Evolutionary conservation across 2,888 invertebrate genomes (phyloP), one percentile per base, ranked within the genome.

Genomic region (Altica lythri): DNA sequence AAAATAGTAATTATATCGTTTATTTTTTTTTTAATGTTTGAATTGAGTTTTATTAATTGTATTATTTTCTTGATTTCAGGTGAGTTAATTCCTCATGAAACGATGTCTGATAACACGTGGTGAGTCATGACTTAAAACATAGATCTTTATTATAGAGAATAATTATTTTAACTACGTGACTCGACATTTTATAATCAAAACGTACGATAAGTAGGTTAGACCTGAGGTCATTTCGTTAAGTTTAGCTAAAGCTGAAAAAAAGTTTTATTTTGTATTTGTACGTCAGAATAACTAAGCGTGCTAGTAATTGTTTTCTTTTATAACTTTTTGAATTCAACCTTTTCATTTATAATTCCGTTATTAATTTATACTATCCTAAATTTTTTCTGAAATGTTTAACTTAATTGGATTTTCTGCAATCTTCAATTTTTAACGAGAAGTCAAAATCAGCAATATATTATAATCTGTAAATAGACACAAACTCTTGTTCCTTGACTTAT

Each of bases 31-130:
- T 29, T 10, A 9, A 10, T 2, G 29, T 29, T 29, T n/a, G n/a
- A n/a, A n/a, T n/a, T n/a, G n/a, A 29, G 29, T 10, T 10, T 9
- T 12, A 40, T 40, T 55, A 37, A 55, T 43, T 51, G 4, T 22
- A 34, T 38, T 34, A 30, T 50, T 46, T 46, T 54, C 45, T 49
- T 29, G 38, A 32, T 54, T 55, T 19, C 51, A 55, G 55, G 55
- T 55, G 47, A 55, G 55, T 37, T 37, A 30, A 38, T 25, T 27
- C 38, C 30, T 44, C 22, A 27, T 22, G 18, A 29, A n/a, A 25
- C 45, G 42, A 55, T 50, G 42, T 18, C 40, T 40, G 22, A 44
- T 40, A 16, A 48, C 40, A 27, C 46, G 29, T 34, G 55, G 55
- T 55, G 42, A 55, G 55, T 55, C 47, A 46, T 27, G 30, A 42